Evolutionary conservation across 2,797 vertebrate genomes (phyloP).

Genomic region (Sciurus vulgaris): DNA sequence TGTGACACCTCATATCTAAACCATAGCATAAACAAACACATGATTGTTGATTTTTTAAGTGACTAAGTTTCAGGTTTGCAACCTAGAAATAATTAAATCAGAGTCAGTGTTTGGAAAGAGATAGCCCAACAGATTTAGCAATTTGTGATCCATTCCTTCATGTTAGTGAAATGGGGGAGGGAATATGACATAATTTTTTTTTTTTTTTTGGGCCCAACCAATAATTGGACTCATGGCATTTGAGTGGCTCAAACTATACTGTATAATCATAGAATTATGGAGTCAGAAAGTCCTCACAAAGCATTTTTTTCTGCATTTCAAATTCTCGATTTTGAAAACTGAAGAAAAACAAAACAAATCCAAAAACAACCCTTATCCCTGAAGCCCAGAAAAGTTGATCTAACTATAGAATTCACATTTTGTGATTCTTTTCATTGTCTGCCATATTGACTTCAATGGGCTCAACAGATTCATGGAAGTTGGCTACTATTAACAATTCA

Average conservation of each 20-base stretch:
- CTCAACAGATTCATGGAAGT: not conserved
- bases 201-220: not conserved
- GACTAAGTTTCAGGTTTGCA: not conserved
- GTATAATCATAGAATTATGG: not conserved
- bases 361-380: not conserved
- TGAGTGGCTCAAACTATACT: not conserved
- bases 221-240: not conserved
- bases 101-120: not conserved
- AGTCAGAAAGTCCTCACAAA: not conserved
- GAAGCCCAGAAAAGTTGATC: not conserved
- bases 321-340: not conserved
- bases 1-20: too few relatives aligned
- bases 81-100: not conserved
- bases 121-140: not conserved
- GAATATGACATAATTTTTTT: not conserved
- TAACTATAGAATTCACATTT: not conserved
- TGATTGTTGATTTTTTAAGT: not conserved
- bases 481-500: not conserved
- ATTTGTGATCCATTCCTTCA: not conserved
- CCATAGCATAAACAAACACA: not conserved
- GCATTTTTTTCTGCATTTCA: conserved; percentile 8
- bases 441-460: not conserved
- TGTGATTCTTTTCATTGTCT: not conserved
- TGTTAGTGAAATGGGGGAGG: not conserved
- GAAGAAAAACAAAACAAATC: not conserved